Conservation (phyloP, 2,888 invertebrate species). For the Drosophila atripex region DNA sequence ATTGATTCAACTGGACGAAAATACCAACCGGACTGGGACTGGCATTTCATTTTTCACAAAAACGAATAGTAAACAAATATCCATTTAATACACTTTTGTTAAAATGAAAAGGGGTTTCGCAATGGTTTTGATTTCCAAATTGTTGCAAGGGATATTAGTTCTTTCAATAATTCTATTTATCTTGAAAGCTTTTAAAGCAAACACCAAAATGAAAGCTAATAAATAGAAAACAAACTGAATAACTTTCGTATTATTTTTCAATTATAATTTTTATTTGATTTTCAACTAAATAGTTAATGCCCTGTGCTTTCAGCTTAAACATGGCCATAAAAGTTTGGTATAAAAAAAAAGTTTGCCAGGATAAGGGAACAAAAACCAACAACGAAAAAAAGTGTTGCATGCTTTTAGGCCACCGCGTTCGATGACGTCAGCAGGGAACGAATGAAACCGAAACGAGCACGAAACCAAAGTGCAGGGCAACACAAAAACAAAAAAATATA, state of each 20-base stretch:
- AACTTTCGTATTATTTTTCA: background rate
- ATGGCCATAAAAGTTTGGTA: background rate
- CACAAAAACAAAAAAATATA: background rate
- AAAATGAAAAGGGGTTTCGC: background rate
- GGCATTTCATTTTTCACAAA: conserved; percentile 3
- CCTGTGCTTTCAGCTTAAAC: background rate
- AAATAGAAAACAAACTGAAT: no score
- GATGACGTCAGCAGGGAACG: conserved; percentile 60
- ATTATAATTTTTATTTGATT: background rate
- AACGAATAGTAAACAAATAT: conserved; percentile 26
- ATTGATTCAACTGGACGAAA: conserved; percentile 29
- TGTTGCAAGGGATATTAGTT: background rate
- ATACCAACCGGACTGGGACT: background rate
- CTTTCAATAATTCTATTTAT: no score
- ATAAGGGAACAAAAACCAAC: conserved; percentile 13
- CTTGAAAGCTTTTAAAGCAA: no score
- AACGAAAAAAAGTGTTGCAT: conserved; percentile 59
- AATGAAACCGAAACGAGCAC: conserved; percentile 6
- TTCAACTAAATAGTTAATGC: background rate
- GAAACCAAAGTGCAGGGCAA: conserved; percentile 12
- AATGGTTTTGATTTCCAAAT: background rate
- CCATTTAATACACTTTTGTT: conserved; percentile 30
- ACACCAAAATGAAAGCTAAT: no score
- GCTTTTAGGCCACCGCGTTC: conserved; percentile 58
- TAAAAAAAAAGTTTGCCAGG: background rate